These are phyloP conservation scores for Nyctibius bracteatus DNA, from an alignment of 2,113 vertebrate species.

Conservation along the genomic window DNA sequence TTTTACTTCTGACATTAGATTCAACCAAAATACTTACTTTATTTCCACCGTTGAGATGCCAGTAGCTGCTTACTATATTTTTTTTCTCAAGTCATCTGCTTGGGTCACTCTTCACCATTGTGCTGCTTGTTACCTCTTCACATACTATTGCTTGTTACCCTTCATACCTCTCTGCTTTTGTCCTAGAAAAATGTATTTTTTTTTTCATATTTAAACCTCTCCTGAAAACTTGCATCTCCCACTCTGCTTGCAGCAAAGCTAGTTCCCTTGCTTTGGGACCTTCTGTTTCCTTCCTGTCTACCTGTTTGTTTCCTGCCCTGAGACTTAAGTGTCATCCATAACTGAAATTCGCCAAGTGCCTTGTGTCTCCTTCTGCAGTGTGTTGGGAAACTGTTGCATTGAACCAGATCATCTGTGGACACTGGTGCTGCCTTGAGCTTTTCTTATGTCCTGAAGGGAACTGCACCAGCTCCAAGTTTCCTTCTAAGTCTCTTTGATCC, in stretches of 20 bases:
- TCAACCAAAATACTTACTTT: background rate
- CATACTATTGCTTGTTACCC: background rate
- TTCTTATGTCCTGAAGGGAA: background rate
- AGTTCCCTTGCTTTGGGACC: background rate
- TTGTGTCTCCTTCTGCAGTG: background rate
- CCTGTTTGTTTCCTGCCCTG: background rate
- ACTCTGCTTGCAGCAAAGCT: background rate
- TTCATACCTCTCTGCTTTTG: background rate
- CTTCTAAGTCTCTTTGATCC: background rate
- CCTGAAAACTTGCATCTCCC: fast-evolving
- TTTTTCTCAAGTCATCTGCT: background rate
- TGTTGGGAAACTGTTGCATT: background rate
- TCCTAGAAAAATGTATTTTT: background rate
- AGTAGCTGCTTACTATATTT: background rate
- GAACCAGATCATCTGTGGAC: background rate
- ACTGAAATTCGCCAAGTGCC: background rate
- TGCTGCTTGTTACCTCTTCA: background rate
- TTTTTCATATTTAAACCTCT: background rate
- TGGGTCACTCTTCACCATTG: background rate
- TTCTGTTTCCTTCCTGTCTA: background rate
- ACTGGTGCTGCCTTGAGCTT: background rate
- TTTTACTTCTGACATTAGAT: background rate
- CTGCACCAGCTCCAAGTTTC: background rate
- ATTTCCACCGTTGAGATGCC: background rate
- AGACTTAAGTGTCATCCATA: background rate